Evolutionary conservation across 2,888 invertebrate species (phyloP), one percentile per base, ranked within the genome.

Genomic region (Cataglyphis livida): DNA sequence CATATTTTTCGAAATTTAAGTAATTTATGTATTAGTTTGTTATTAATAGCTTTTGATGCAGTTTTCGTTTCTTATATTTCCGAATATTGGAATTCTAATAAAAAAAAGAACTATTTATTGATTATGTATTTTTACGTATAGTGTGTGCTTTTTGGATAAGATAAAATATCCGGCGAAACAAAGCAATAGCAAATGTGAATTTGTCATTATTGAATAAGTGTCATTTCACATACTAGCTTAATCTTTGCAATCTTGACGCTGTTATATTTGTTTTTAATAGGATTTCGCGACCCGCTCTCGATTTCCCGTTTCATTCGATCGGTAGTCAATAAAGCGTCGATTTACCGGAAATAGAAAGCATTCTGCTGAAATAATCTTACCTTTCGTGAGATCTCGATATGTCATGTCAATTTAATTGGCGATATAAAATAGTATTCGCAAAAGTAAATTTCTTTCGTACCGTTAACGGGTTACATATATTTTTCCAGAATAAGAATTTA

Each of bases 241-340:
- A 74, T 74, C 32, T 35, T 75, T 5, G 9, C 21, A n/a, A 12
- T 75, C n/a, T 5, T 15, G 21, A 9, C 12, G 48, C 10, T 48
- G 7, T 44, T 21, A 12, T 0, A 25, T 54, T 12, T 3, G n/a
- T 25, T 51, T 76, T 51, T 25, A 35, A 51, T 35, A 28, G 21
- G 38, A 32, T 9, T 28, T 57, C n/a, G 32, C 57, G 70, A 78
- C 21, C 70, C 38, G 68, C 41, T 78, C 71, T 21, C 41, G n/a
- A 59, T 44, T 78, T 68, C 57, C 41, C 18, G 6, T 68, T 76
- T 76, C 57, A 18, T 44, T 78, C 59, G 70, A 78, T 44, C 57
- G 57, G 21, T 15, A 70, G 57, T 78, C 70, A 70, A 78, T 78
- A 70, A 78, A 44, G 41, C 44, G 70, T 78, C 57, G 21, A 68